Percentiles rank a stretch among this genome's conserved stretches.
These are phyloP conservation scores for Prietella phreatophila DNA, from an alignment of 2,113 vertebrate species.

Conservation along the genomic window DNA sequence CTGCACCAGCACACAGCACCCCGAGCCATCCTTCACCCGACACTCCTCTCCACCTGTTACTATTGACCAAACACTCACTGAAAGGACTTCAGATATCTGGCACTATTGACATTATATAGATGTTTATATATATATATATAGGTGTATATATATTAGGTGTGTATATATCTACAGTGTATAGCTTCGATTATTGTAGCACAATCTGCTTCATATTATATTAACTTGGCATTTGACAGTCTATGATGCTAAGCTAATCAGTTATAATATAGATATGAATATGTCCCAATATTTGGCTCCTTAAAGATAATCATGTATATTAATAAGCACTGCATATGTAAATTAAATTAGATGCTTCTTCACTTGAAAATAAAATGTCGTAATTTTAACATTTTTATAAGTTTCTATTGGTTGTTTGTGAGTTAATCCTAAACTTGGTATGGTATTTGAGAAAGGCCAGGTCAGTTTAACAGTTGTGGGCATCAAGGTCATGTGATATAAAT, in stretches of 20 bases:
- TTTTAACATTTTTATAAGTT: neutral
- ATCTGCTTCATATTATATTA: neutral
- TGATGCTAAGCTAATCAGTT: neutral
- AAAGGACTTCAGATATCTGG: neutral
- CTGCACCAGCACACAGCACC: conserved; percentile 10
- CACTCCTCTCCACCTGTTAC: conserved; percentile 45
- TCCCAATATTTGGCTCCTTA: conserved; percentile 36
- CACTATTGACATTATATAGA: neutral
- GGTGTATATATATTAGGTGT: too few relatives aligned
- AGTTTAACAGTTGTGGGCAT: neutral
- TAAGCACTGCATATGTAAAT: conserved; percentile 40
- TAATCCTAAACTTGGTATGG: neutral
- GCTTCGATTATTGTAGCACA: neutral
- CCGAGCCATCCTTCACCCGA: conserved; percentile 24
- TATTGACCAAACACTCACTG: conserved; percentile 42
- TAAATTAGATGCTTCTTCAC: conserved; percentile 27
- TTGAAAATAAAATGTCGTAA: neutral
- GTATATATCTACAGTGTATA: neutral
- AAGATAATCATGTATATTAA: conserved; percentile 21
- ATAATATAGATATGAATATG: neutral
- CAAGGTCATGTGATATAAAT: neutral
- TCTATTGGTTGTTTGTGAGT: conserved; percentile 22
- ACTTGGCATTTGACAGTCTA: neutral
- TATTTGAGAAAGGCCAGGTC: neutral
- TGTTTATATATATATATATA: neutral